Evolutionary conservation across 2,797 vertebrate species (phyloP).

Genomic region (Carcharodon carcharias): DNA sequence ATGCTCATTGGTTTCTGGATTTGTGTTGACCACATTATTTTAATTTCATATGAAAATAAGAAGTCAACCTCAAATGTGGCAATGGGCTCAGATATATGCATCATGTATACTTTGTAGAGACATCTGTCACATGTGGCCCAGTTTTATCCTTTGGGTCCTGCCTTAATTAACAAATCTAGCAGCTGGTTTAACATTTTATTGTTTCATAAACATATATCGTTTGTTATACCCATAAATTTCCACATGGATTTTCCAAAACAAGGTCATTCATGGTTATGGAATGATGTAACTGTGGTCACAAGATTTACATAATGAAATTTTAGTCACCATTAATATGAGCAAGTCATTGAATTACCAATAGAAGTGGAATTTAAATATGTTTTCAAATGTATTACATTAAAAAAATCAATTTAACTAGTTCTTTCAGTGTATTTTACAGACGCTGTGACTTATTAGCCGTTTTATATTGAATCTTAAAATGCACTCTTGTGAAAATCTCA

Average conservation of each 20-base stretch:
- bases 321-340: not conserved
- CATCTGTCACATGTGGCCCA: not conserved
- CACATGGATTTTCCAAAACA: not conserved
- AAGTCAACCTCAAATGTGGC: not conserved
- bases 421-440: not conserved
- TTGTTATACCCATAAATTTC: not conserved
- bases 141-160: not conserved
- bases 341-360: not conserved
- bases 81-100: not conserved
- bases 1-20: not conserved
- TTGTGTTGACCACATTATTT: not conserved
- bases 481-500: not conserved
- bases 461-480: conserved; percentile 10
- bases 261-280: not conserved
- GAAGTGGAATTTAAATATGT: not conserved
- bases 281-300: not conserved
- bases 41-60: not conserved
- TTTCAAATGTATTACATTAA: not conserved
- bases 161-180: not conserved
- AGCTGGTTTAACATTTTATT: not conserved
- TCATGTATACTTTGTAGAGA: not conserved
- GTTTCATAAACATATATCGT: conserved; percentile 1
- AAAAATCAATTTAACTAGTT: not conserved
- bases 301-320: not conserved
- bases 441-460: not conserved